Percentiles rank a stretch among this genome's conserved stretches.
Conservation (phyloP, 2,797 vertebrate species). For the Clamator glandarius region DNA sequence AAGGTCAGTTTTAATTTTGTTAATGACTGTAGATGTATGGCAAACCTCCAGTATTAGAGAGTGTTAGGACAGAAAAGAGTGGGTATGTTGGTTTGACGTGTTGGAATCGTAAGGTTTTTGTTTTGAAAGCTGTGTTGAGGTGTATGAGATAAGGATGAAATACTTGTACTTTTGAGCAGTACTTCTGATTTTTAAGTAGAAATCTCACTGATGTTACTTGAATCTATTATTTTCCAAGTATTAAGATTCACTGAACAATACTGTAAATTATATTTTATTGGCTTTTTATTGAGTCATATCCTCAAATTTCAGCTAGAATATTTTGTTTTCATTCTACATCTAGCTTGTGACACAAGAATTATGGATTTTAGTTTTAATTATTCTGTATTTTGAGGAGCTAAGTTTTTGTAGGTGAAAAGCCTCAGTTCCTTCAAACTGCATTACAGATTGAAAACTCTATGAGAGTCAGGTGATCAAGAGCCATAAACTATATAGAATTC, state of each 20-base stretch:
- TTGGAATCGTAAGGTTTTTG: constrained; percentile 37
- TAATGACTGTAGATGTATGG: constrained; percentile 54
- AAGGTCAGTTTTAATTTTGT: constrained; percentile 68
- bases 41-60: constrained; percentile 30
- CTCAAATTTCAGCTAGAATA: background rate
- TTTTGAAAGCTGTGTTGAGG: background rate
- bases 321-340: background rate
- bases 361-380: background rate
- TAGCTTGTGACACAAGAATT: background rate
- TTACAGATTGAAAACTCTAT: background rate
- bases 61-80: constrained; percentile 17
- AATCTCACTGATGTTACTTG: background rate
- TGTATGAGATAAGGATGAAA: background rate
- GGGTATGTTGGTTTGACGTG: background rate
- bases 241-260: background rate
- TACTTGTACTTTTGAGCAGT: background rate
- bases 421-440: background rate
- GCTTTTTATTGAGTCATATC: background rate
- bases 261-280: background rate
- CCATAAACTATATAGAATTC: background rate
- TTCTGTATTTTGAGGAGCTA: background rate
- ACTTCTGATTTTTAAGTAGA: constrained; percentile 27
- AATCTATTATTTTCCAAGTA: constrained; percentile 4
- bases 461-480: background rate
- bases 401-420: background rate